Evolutionary conservation across 1,140 invertebrate genomes (phyloP).

Genomic region (Latrodectus geometricus): DNA sequence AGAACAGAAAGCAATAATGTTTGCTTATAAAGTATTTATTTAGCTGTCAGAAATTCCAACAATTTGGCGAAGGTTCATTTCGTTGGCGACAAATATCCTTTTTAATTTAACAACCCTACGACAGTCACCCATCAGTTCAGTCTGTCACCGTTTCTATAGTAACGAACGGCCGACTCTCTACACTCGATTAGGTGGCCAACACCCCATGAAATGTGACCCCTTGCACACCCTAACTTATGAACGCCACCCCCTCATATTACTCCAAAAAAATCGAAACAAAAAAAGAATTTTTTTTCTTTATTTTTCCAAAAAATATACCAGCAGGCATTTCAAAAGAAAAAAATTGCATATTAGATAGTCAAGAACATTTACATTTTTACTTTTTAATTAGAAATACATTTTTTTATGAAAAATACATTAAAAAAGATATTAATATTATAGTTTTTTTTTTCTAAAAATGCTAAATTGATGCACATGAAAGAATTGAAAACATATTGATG

Average conservation of each 20-base stretch:
- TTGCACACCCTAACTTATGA: background rate
- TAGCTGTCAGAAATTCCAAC: too few species aligned
- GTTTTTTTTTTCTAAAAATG: too few species aligned
- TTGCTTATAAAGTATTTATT: too few species aligned
- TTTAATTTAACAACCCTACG: constrained; percentile 54
- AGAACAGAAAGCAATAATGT: too few species aligned
- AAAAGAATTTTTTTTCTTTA: background rate
- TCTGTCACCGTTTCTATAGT: constrained; percentile 57
- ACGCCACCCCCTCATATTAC: background rate
- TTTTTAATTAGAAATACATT: background rate
- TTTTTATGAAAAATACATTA: too few species aligned
- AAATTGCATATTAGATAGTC: background rate
- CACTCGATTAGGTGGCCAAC: constrained; percentile 57
- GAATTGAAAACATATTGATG: too few species aligned
- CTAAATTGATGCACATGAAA: too few species aligned
- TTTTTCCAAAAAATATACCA: background rate
- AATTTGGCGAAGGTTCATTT: constrained; percentile 36
- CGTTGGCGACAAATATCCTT: constrained; percentile 51
- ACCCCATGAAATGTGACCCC: constrained; percentile 52
- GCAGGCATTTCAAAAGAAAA: background rate
- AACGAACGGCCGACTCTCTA: constrained; percentile 43
- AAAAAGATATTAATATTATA: too few species aligned
- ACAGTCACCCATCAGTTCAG: constrained; percentile 44
- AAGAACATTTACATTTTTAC: background rate
- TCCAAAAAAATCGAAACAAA: background rate